Percentiles rank a stretch among this genome's conserved stretches.
Conservation (phyloP, 2,888 invertebrate species). For the Helicoverpa assulta region DNA sequence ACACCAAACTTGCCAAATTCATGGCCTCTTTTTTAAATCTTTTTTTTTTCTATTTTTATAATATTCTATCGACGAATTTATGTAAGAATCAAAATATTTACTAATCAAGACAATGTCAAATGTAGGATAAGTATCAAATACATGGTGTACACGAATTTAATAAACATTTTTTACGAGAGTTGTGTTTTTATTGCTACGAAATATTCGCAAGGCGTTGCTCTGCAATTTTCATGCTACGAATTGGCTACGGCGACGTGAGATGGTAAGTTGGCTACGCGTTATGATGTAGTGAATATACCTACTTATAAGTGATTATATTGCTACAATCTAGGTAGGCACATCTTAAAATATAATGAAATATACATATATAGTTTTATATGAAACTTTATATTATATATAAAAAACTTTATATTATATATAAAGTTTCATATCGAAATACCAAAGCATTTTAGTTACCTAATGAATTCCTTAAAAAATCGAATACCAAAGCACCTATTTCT, state of each 20-base stretch:
- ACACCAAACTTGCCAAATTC: neutral
- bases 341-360: too few species aligned
- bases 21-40: slow-evolving; percentile 5
- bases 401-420: too few species aligned
- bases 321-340: too few species aligned
- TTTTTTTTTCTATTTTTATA: slow-evolving; percentile 17
- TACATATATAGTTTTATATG: too few species aligned
- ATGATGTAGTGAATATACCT: neutral
- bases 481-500: too few species aligned
- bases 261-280: slow-evolving; percentile 30
- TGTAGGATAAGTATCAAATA: slow-evolving; percentile 26
- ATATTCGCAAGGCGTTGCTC: slow-evolving; percentile 20
- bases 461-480: too few species aligned
- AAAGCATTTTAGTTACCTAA: too few species aligned
- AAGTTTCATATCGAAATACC: too few species aligned
- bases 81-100: slow-evolving; percentile 15
- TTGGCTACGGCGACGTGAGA: neutral
- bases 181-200: slow-evolving; percentile 34
- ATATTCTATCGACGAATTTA: neutral
- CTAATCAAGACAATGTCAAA: slow-evolving; percentile 23
- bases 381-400: too few species aligned
- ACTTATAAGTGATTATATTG: too few species aligned
- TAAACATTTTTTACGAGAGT: slow-evolving; percentile 49
- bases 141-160: slow-evolving; percentile 45
- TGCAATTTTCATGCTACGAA: slow-evolving; percentile 17